Percentiles rank a stretch among this genome's conserved stretches.
These are phyloP conservation scores for Cladopsammia gracilis DNA, from an alignment of 64 coral and sea anemone genomes.

Conservation along the genomic window DNA sequence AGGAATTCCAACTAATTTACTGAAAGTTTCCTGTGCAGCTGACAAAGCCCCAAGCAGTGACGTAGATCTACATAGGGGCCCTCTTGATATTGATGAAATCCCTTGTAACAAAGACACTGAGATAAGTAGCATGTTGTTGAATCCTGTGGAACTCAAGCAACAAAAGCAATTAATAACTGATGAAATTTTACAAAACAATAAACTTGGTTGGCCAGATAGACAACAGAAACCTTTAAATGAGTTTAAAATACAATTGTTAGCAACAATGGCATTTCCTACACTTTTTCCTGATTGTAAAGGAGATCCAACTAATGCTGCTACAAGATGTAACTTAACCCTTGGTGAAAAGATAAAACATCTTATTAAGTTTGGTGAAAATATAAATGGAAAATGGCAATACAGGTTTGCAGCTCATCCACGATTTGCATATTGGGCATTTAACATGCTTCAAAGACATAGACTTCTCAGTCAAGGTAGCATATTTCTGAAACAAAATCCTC, in stretches of 20 bases:
- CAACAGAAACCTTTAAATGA: slow-evolving; percentile 10
- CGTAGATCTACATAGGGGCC: slow-evolving; percentile 45
- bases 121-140: slow-evolving; percentile 40
- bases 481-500: no score
- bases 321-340: neutral
- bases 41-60: neutral
- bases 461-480: slow-evolving; percentile 27
- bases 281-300: slow-evolving; percentile 37
- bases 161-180: slow-evolving; percentile 43
- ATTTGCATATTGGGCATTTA: slow-evolving; percentile 58
- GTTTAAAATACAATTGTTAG: slow-evolving; percentile 34
- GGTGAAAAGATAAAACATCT: slow-evolving; percentile 40
- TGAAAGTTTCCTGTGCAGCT: neutral
- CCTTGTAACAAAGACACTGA: slow-evolving; percentile 37
- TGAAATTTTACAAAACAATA: slow-evolving; percentile 8
- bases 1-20: slow-evolving; percentile 46
- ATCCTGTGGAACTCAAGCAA: slow-evolving; percentile 43
- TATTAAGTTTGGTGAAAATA: slow-evolving; percentile 40
- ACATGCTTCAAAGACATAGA: slow-evolving; percentile 39
- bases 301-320: slow-evolving; percentile 37
- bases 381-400: slow-evolving; percentile 13
- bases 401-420: no score
- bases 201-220: slow-evolving; percentile 12
- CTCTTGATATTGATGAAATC: slow-evolving; percentile 48
- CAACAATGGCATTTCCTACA: slow-evolving; percentile 60